phyloP scores from a whole-genome alignment of 2,888 invertebrate genomes.

The Apodemia hepburni region DNA sequence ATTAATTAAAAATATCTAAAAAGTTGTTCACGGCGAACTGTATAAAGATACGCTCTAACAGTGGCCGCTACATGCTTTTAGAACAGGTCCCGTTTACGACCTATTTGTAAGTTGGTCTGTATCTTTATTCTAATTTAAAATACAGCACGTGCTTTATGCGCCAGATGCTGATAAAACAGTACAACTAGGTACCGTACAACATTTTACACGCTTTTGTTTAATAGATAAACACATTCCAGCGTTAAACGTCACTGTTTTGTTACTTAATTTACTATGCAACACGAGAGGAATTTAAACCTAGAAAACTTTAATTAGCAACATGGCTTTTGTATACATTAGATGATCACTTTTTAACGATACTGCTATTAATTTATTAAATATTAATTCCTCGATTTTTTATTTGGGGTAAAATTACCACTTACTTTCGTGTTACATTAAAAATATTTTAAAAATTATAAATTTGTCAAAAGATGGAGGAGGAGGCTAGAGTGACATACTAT shows the following conservation, averaged over 20 bases:
- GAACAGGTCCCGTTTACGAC: constrained; percentile 28
- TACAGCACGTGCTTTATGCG: constrained; percentile 32
- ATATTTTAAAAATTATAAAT: too few species aligned
- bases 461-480: too few species aligned
- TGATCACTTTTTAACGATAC: too few species aligned
- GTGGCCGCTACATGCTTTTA: constrained; percentile 9
- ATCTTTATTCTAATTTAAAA: constrained; percentile 34
- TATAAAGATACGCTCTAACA: neutral
- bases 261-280: constrained; percentile 17
- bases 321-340: neutral
- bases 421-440: too few species aligned
- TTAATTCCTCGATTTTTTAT: too few species aligned
- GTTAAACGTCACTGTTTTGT: constrained; percentile 27
- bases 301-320: neutral
- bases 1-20: neutral
- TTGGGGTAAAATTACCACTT: too few species aligned
- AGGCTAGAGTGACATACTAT: too few species aligned
- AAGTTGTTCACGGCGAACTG: neutral
- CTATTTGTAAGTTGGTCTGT: constrained; percentile 31
- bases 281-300: constrained; percentile 3
- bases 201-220: constrained; percentile 32
- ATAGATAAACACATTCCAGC: constrained; percentile 30
- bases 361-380: too few species aligned
- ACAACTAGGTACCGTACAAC: constrained; percentile 32
- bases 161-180: constrained; percentile 30